Base-by-base conservation (phyloP, 2,888 invertebrate genomes). In the Drosophila meridionalis region DNA sequence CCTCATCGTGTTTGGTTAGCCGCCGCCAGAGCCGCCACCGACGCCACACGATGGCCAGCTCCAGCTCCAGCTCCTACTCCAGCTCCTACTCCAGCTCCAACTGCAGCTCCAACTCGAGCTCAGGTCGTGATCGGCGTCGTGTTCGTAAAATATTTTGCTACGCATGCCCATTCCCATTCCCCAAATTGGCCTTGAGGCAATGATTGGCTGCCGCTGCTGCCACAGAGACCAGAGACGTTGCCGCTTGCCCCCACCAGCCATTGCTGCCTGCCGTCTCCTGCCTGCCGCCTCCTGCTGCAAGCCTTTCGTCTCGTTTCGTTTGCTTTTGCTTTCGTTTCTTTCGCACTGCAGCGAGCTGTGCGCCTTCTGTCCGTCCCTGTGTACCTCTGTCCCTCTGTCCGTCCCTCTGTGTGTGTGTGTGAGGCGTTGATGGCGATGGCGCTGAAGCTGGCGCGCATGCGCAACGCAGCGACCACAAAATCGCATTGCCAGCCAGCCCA, bases 1-100 rank as follows among this genome's bases (percentile, higher is more conserved):
- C 91, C 91, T 91, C 91, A 86, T 90, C 91, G 91, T 91, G 90
- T 91, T 90, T 90, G 90, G 81, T 86, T 83, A 90, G 90, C 90
- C 90, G 91, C 90, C 90, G 87, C 83, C 87, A 86, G 88, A 89
- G 87, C 82, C 87, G 87, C 89, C 87, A 87, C 87, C 85, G 84
- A 82, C 78, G 87, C 83, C 81, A 85, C 82, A 82, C 77, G 82
- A 76, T 56, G 69, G 60, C 60, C 57, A 42, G 53, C 43, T 60
- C 65, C 65, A 36, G 40, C 43, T 43, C 8, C 40, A 38, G 47
- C 62, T 20, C 14, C 59, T 53, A 20, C 63, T 34, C 7, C 38
- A 50, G 43, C 47, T 52, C 28, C 53, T 9, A 8, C 42, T n/a
- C 42, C 42, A 42, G 42, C 62, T 28, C 14, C 59, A 57, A 28